A percentile compares a stretch with the other conserved stretches of the same genome.
These are phyloP conservation scores for Struthio camelus DNA, from an alignment of 2,113 vertebrate genomes.

Conservation along the genomic window DNA sequence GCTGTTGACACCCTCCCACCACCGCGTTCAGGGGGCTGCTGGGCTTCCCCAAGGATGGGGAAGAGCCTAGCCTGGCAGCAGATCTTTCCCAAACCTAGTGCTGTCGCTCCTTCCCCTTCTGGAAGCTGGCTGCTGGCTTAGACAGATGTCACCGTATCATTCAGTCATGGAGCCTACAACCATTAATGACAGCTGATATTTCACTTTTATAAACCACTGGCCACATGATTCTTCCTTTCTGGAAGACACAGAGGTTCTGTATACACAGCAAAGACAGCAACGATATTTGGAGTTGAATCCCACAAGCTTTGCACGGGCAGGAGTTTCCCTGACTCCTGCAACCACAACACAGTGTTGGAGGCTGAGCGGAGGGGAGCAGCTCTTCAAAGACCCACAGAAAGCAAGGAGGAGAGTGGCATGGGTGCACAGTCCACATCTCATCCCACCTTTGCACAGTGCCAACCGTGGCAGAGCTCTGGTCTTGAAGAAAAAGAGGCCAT, in stretches of 20 bases:
- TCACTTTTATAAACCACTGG: not conserved
- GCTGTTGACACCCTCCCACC: not conserved
- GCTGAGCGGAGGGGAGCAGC: not conserved
- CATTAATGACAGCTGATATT: not conserved
- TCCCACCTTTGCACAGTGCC: not conserved
- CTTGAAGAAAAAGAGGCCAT: not conserved
- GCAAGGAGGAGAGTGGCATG: not conserved
- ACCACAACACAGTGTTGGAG: not conserved
- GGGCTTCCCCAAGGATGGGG: not conserved
- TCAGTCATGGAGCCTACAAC: not conserved
- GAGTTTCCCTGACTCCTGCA: fast-evolving
- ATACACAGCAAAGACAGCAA: not conserved
- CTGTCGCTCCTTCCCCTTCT: not conserved
- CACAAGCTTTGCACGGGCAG: not conserved
- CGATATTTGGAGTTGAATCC: fast-evolving
- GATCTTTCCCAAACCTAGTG: not conserved
- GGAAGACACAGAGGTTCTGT: not conserved
- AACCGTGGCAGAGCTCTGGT: not conserved
- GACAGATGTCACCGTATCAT: not conserved
- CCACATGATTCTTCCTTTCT: not conserved
- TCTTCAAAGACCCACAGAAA: not conserved
- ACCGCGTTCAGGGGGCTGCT: not conserved
- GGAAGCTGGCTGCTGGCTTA: not conserved
- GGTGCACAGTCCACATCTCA: fast-evolving
- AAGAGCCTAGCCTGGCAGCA: not conserved